Conservation (phyloP, 2,888 invertebrate genomes). For the Pheosia gnoma region DNA sequence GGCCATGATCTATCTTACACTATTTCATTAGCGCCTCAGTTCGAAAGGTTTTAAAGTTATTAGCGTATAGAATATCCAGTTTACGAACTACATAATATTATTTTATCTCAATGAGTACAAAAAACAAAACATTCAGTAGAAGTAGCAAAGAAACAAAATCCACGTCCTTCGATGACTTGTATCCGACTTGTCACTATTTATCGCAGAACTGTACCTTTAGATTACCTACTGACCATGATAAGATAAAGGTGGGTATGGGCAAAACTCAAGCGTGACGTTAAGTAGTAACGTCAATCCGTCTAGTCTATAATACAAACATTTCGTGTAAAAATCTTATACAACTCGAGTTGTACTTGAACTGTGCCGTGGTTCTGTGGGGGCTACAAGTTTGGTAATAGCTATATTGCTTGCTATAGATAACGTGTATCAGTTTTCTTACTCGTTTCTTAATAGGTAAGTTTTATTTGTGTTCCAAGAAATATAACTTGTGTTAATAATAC, state of each 20-base stretch:
- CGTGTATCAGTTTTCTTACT: conserved; percentile 14
- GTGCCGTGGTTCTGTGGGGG: conserved; percentile 14
- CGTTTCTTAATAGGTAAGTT: conserved; percentile 23
- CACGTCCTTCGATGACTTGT: conserved; percentile 1
- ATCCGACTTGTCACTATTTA: conserved; percentile 22
- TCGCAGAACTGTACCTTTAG: conserved; percentile 33
- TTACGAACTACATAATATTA: too few species aligned
- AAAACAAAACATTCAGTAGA: background rate
- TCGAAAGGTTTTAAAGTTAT: too few species aligned
- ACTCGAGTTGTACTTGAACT: conserved; percentile 9
- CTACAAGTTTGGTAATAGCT: conserved; percentile 15
- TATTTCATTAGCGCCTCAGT: too few species aligned
- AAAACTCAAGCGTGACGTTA: conserved; percentile 26
- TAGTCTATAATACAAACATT: conserved; percentile 22
- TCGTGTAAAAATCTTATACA: conserved; percentile 16
- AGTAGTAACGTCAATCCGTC: conserved; percentile 18
- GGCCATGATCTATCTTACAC: too few species aligned
- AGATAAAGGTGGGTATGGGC: conserved; percentile 45
- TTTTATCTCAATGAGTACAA: too few species aligned
- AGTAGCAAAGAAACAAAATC: background rate
- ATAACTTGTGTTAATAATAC: background rate
- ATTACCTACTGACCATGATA: conserved; percentile 44
- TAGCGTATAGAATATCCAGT: too few species aligned
- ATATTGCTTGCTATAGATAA: conserved; percentile 15
- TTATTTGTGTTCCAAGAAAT: background rate